Conservation (phyloP, 2,888 invertebrate species). For the Gymnoscelis rufifasciata region DNA sequence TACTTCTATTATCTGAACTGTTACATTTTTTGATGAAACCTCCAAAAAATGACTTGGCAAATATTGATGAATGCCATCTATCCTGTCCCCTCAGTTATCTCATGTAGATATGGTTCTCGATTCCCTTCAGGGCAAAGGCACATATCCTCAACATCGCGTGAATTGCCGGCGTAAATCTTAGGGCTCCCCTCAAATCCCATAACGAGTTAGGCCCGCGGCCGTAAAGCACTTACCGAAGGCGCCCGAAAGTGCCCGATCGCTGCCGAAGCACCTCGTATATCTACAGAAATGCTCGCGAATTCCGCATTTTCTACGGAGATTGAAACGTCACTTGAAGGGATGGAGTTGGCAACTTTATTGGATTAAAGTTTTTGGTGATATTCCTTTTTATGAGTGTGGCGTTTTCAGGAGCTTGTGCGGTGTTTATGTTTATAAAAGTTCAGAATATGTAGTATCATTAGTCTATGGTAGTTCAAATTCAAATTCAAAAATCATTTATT, state of each 20-base stretch:
- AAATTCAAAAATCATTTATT: too few species aligned
- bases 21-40: too few species aligned
- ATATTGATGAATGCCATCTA: too few species aligned
- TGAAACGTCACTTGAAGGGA: constrained; percentile 43
- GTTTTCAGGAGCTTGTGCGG: not conserved
- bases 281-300: constrained; percentile 18
- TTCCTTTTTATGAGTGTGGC: constrained; percentile 5
- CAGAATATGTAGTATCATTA: too few species aligned
- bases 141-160: constrained; percentile 17
- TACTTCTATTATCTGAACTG: too few species aligned
- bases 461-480: too few species aligned
- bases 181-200: constrained; percentile 27
- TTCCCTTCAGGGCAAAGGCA: constrained; percentile 3
- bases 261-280: constrained; percentile 28
- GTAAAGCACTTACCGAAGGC: constrained; percentile 36
- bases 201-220: constrained; percentile 33
- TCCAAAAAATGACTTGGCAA: too few species aligned
- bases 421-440: too few species aligned
- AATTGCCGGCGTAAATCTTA: constrained; percentile 35
- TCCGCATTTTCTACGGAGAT: constrained; percentile 32
- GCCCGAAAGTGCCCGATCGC: constrained; percentile 31
- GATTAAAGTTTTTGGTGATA: constrained; percentile 30
- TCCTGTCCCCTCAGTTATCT: too few species aligned
- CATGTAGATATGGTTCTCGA: not conserved
- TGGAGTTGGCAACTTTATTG: constrained; percentile 38